A percentile compares a stretch with the other conserved stretches of the same genome.
phyloP scores from a whole-genome alignment of 2,888 invertebrate species.

The Polydrusus pterygomalis region DNA sequence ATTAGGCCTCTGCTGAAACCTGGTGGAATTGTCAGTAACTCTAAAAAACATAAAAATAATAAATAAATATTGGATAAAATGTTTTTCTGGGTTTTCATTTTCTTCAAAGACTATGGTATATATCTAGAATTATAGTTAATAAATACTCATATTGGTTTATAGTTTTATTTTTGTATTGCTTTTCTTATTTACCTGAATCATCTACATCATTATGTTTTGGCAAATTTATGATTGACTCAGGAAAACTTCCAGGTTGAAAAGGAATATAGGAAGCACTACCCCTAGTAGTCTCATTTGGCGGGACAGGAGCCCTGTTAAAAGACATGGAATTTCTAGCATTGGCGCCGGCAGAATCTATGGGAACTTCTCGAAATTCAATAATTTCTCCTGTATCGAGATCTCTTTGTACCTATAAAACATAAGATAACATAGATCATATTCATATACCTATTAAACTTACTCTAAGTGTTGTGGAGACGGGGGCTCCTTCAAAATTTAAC shows the following conservation, averaged over 20 bases:
- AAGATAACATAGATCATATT: background rate
- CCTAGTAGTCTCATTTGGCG: constrained; percentile 80
- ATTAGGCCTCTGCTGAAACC: constrained; percentile 78
- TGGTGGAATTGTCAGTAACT: constrained; percentile 76
- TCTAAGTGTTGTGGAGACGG: constrained; percentile 74
- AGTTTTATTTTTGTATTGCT: background rate
- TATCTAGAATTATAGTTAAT: too few species aligned
- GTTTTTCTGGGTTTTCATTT: background rate
- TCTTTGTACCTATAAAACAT: constrained; percentile 76
- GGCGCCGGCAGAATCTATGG: constrained; percentile 76
- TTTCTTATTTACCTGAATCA: constrained; percentile 40
- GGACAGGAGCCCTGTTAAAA: constrained; percentile 85
- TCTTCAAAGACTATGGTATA: too few species aligned
- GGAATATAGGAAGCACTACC: constrained; percentile 89
- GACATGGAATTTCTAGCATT: constrained; percentile 86
- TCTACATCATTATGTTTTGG: constrained; percentile 67
- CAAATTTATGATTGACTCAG: constrained; percentile 73
- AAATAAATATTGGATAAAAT: background rate
- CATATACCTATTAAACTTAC: constrained; percentile 64
- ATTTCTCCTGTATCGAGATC: constrained; percentile 86
- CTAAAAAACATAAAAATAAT: constrained; percentile 53
- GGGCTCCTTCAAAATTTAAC: constrained; percentile 73
- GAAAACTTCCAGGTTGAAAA: constrained; percentile 91
- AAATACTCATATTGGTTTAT: too few species aligned
- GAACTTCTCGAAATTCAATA: constrained; percentile 79